Evolutionary conservation across 2,888 invertebrate species (phyloP), one percentile per base, ranked within the genome.

Genomic region (Selenia dentaria): DNA sequence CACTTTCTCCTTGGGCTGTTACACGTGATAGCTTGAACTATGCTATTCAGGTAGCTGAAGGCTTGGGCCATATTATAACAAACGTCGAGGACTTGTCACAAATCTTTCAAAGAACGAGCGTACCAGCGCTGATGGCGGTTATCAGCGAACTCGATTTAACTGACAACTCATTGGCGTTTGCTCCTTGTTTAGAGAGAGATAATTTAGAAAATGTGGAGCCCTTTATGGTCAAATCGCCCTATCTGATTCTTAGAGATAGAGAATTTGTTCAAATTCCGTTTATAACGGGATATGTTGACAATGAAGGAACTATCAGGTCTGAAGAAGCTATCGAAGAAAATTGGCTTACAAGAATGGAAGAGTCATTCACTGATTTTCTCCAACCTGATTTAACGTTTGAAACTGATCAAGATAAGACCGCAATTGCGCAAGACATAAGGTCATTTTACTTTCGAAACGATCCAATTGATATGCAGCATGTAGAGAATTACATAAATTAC

Each of bases 1-100:
- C 89, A n/a, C 63, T 83, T 16, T 69, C 90, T 2, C 89, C 89
- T 2, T 89, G 88, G 90, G 85, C 90, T 41, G 84, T 89, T 0
- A 69, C 83, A 20, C 69, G 87, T 40, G 72, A 88, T 51, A 89
- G 85, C 54, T 67, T 83, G 8, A 57, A 68, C 51, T 78, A 79
- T 49, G 85, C 90, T 2, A 41, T 83, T 22, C 46, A 68, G 47
- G 74, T 88, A 26, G 87, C 85, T 22, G 77, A 83, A 69, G 79
- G 73, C 27, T 70, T 89, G 25, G 88, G 87, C 0, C 86, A 87
- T 47, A 59, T 43, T 12, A 52, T 84, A 10, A 70, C 69, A 8
- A 63, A 63, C 36, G 63, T 79, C 33, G 62, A 79, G 43, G 59
- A 67, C 11, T 63, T 89, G 3, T 81, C 85, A 3, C 62, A 73